Percentiles rank a stretch among this genome's conserved stretches.
These are phyloP conservation scores for Oreochromis mossambicus DNA, from an alignment of 2,797 vertebrate species.

Conservation along the genomic window DNA sequence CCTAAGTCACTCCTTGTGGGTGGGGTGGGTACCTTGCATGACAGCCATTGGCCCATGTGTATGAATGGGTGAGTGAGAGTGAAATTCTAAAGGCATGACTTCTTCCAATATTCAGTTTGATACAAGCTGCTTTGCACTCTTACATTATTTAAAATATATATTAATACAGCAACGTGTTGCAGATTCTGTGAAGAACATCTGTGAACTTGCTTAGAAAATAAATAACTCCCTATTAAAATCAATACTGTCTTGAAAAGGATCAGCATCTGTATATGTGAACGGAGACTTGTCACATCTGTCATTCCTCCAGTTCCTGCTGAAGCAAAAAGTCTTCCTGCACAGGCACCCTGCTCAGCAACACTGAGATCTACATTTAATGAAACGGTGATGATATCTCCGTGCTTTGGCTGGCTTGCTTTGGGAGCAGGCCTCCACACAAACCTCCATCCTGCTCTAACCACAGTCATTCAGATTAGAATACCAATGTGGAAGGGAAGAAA, in stretches of 20 bases:
- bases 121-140: background rate
- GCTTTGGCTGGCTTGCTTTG: slow-evolving; percentile 39
- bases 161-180: background rate
- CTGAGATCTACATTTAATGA: slow-evolving; percentile 29
- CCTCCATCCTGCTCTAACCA: slow-evolving; percentile 43
- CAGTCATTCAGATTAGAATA: slow-evolving; percentile 34
- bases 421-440: background rate
- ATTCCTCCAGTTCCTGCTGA: background rate
- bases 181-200: background rate
- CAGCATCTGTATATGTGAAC: background rate
- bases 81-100: background rate
- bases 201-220: background rate
- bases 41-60: rapidly evolving
- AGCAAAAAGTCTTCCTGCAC: background rate
- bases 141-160: background rate
- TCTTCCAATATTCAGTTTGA: background rate
- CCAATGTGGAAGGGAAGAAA: slow-evolving; percentile 8
- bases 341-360: background rate
- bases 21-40: background rate
- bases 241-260: background rate
- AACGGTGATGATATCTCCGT: slow-evolving; percentile 55
- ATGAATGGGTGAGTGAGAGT: background rate
- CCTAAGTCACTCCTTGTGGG: background rate
- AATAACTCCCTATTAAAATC: background rate
- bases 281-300: background rate